These are phyloP conservation scores for Cichladusa arquata DNA, from an alignment of 2,113 vertebrate species.

Conservation along the genomic window DNA sequence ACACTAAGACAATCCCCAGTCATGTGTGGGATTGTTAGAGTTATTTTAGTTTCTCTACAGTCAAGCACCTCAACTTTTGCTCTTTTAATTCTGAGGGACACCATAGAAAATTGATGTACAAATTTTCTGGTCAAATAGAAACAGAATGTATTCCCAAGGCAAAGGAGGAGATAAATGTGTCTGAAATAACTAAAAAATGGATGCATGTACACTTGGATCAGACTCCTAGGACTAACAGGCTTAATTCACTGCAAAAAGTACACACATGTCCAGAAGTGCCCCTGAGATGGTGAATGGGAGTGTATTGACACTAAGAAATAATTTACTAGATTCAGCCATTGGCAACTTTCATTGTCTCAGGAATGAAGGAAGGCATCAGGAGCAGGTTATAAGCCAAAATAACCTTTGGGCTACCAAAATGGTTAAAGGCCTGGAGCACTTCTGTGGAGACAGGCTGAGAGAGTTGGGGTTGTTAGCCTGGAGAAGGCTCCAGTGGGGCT, in stretches of 20 bases:
- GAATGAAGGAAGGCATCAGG: background rate
- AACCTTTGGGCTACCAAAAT: background rate
- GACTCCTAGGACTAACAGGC: background rate
- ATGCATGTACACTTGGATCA: background rate
- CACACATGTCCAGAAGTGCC: background rate
- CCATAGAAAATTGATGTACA: background rate
- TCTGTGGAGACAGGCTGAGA: background rate
- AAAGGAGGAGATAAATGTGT: background rate
- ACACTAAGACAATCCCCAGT: background rate
- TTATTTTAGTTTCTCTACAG: background rate
- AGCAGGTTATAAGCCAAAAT: background rate
- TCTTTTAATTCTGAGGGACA: background rate
- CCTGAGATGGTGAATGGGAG: background rate
- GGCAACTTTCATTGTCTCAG: background rate
- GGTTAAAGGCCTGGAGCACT: background rate
- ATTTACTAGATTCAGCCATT: background rate
- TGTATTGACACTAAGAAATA: background rate
- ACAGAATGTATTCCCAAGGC: background rate
- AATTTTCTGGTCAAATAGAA: background rate
- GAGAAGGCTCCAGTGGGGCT: background rate
- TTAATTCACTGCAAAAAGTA: background rate
- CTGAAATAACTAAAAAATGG: accelerated
- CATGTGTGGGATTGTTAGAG: background rate
- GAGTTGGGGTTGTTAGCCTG: background rate
- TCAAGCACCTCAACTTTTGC: background rate